Percentiles rank a stretch among this genome's conserved stretches.
phyloP scores from a whole-genome alignment of 2,113 vertebrate species.

The Neogale vison region DNA sequence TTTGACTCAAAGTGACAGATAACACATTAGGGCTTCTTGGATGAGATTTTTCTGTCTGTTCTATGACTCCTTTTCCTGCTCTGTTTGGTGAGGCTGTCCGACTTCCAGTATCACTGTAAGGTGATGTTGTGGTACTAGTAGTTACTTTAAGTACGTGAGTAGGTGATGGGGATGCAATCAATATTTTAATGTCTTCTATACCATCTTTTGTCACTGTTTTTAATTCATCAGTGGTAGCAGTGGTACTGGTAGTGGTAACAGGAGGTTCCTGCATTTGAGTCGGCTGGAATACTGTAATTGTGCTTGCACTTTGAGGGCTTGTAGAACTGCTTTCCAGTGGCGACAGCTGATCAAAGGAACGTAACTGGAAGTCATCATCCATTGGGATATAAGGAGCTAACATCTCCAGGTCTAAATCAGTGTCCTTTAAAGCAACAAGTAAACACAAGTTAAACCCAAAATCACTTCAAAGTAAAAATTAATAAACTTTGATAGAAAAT shows the following conservation, averaged over 20 bases:
- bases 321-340: slow-evolving; percentile 86
- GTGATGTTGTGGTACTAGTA: slow-evolving; percentile 83
- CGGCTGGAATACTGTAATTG: slow-evolving; percentile 77
- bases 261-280: slow-evolving; percentile 63
- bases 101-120: slow-evolving; percentile 83
- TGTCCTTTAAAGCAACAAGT: slow-evolving; percentile 82
- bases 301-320: slow-evolving; percentile 72
- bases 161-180: slow-evolving; percentile 85
- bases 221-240: slow-evolving; percentile 74
- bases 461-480: slow-evolving; percentile 35
- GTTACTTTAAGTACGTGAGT: slow-evolving; percentile 79
- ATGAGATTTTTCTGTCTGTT: slow-evolving; percentile 83
- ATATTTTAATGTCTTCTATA: slow-evolving; percentile 75
- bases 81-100: slow-evolving; percentile 87
- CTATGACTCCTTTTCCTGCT: slow-evolving; percentile 79
- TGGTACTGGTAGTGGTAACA: background rate
- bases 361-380: slow-evolving; percentile 98
- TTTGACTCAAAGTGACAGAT: slow-evolving; percentile 86
- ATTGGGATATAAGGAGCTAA: slow-evolving; percentile 98
- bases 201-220: slow-evolving; percentile 74
- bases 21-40: slow-evolving; percentile 82
- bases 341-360: slow-evolving; percentile 89
- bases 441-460: slow-evolving; percentile 49
- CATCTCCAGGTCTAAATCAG: slow-evolving; percentile 97
- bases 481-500: slow-evolving; percentile 30